Evolutionary conservation across 2,888 invertebrate species (phyloP).

Genomic region (Aleiodes alternator): DNA sequence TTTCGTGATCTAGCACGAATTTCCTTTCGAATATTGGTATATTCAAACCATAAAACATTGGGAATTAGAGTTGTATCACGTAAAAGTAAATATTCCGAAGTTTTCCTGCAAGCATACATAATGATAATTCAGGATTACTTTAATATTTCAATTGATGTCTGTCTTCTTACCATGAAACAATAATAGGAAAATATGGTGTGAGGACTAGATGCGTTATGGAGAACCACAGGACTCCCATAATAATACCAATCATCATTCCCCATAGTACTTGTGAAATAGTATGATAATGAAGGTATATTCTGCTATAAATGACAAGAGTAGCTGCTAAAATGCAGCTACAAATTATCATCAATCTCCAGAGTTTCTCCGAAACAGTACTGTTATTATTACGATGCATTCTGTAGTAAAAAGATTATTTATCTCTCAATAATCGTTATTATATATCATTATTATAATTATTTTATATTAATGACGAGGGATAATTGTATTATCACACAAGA

Average conservation of each 20-base stretch:
- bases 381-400: conserved; percentile 90
- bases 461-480: not conserved
- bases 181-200: conserved; percentile 89
- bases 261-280: conserved; percentile 88
- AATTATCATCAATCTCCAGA: conserved; percentile 84
- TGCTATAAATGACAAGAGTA: conserved; percentile 81
- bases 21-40: conserved; percentile 90
- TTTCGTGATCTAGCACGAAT: conserved; percentile 87
- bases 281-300: conserved; percentile 93
- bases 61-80: conserved; percentile 94
- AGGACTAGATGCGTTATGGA: conserved; percentile 85
- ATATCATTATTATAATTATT: conserved; percentile 4
- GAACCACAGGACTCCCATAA: conserved; percentile 90
- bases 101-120: conserved; percentile 80
- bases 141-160: not conserved
- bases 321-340: conserved; percentile 79
- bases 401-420: conserved; percentile 63
- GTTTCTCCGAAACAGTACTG: conserved; percentile 85
- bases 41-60: conserved; percentile 95
- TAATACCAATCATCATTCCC: conserved; percentile 84
- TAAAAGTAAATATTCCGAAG: conserved; percentile 90
- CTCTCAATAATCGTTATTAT: not conserved
- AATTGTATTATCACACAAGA: conserved; percentile 71
- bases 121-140: conserved; percentile 30
- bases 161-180: conserved; percentile 87